Evolutionary conservation across 1,140 invertebrate species (phyloP), one percentile per base, ranked within the genome.

Genomic region (Paralvinella palmiformis): DNA sequence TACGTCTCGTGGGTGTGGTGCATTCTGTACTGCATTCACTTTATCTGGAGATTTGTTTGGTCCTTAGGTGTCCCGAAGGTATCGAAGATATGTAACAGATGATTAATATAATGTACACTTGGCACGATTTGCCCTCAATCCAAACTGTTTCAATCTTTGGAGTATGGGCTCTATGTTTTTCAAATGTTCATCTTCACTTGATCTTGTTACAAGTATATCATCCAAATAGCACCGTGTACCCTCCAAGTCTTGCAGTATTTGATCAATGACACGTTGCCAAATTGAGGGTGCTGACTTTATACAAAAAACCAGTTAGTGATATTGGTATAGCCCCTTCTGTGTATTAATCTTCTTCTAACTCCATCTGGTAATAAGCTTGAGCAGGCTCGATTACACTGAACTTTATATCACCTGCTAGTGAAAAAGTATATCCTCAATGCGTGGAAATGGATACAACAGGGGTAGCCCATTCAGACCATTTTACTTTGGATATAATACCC

Each of bases 201-300:
- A 36, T 48, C 68, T 61, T 37, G 55, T 45, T 20, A 62, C 32
- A 48, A 70, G 36, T 45, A 70, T 64, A 69, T 69, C 59, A 45
- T 52, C 44, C 24, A 31, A 33, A 44, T 70, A 63, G 22, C 62
- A 62, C 27, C 75, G 17, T 68, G 69, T 15, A 77, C 55, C 45
- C n/a, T 76, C 75, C 63, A 70, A 27, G 29, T 65, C 67, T 53
- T 65, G 66, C 29, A 84, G 63, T 2, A 76, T 32, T 65, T 74
- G 60, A 44, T 82, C 78, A 24, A 85, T 82, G 20, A 78, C 71
- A 63, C 75, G 33, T 67, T 86, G 81, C 65, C 85, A 86, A 63
- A 83, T 76, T 17, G 73, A 67, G 20, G 83, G 81, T 0, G 82
- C 81, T n/a, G 74, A 75, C 63, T 78, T 76, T 5, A 85, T 74